phyloP scores from a whole-genome alignment of 2,888 invertebrate species.

The Vandiemenella viatica region DNA sequence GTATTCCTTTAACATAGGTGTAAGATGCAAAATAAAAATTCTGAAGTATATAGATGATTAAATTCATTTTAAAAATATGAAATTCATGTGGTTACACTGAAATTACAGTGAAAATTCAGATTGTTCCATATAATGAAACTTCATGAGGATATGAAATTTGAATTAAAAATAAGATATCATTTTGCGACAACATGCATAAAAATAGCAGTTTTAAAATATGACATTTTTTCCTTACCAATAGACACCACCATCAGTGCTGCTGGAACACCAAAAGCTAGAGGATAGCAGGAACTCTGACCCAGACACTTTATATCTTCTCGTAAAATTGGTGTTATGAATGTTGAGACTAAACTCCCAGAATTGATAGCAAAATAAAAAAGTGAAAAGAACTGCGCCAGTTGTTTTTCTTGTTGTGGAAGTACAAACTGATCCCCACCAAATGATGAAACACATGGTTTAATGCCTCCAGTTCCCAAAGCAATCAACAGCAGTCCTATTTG shows the following conservation, averaged over 20 bases:
- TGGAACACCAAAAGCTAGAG: conserved; percentile 79
- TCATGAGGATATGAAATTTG: too few species aligned
- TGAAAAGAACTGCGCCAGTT: conserved; percentile 77
- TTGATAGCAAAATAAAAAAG: conserved; percentile 91
- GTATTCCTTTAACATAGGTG: background rate
- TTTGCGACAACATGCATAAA: too few species aligned
- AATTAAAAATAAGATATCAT: too few species aligned
- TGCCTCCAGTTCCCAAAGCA: conserved; percentile 84
- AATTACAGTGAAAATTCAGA: too few species aligned
- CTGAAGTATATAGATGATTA: too few species aligned
- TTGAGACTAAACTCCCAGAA: conserved; percentile 73
- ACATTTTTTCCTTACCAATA: too few species aligned
- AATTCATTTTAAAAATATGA: too few species aligned
- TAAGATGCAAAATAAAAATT: background rate
- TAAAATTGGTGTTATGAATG: conserved; percentile 73
- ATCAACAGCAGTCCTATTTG: conserved; percentile 55
- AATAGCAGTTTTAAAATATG: too few species aligned
- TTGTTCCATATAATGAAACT: too few species aligned
- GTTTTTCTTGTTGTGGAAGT: conserved; percentile 59
- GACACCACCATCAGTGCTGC: conserved; percentile 72
- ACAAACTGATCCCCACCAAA: conserved; percentile 92
- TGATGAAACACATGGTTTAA: conserved; percentile 89
- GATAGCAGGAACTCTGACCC: conserved; percentile 60
- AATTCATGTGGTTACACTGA: too few species aligned
- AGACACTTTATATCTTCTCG: conserved; percentile 67